These are phyloP conservation scores for Sialia sialis DNA, from an alignment of 2,113 vertebrate genomes.

Conservation along the genomic window DNA sequence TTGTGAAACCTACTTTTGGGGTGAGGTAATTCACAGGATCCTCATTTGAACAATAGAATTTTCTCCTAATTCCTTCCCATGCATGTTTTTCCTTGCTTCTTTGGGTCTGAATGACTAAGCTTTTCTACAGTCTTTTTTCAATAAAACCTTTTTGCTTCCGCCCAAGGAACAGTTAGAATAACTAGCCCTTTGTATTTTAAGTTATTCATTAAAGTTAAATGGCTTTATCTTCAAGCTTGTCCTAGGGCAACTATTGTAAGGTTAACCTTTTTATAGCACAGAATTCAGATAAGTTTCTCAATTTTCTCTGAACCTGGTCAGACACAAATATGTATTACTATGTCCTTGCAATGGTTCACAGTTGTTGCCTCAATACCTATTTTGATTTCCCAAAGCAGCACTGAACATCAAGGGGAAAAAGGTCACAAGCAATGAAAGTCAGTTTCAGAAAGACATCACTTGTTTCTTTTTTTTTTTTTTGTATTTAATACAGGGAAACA, in stretches of 20 bases:
- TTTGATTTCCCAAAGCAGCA: background rate
- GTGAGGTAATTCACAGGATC: background rate
- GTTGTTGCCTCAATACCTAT: background rate
- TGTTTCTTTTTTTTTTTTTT: background rate
- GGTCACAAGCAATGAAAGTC: background rate
- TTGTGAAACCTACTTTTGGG: background rate
- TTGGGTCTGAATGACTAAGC: conserved; percentile 27
- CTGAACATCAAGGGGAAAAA: background rate
- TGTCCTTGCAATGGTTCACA: background rate
- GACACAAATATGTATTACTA: background rate
- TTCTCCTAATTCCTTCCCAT: background rate
- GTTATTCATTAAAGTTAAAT: conserved; percentile 57
- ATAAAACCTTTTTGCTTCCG: background rate
- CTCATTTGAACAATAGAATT: background rate
- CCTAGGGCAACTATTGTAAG: conserved; percentile 38
- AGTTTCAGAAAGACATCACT: background rate
- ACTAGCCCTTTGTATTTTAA: conserved; percentile 33
- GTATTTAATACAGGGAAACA: background rate
- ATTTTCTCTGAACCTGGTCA: background rate
- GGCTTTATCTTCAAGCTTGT: conserved; percentile 28
- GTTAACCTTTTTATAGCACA: conserved; percentile 16
- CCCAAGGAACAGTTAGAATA: background rate
- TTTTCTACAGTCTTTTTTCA: background rate
- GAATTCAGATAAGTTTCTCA: conserved; percentile 2
- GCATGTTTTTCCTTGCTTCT: background rate